Percentiles rank a stretch among this genome's conserved stretches.
Conservation (phyloP, 2,888 invertebrate species). For the Ennomos quercinarius region DNA sequence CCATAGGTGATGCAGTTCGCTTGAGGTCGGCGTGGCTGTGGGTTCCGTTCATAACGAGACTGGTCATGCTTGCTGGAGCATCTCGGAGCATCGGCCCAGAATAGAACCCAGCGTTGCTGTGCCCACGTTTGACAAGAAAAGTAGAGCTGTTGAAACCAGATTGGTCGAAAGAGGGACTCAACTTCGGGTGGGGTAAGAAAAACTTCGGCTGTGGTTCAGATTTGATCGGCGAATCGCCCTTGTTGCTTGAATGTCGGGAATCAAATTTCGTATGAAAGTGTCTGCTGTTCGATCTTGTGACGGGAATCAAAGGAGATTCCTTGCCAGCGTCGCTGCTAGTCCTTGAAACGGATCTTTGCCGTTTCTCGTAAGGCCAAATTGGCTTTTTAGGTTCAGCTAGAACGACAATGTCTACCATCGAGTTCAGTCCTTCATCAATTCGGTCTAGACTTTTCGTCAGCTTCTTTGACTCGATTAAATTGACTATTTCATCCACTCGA, state of each 20-base stretch:
- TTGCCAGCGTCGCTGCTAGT: constrained; percentile 72
- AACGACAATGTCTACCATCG: constrained; percentile 90
- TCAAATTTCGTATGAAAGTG: constrained; percentile 53
- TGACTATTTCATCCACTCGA: constrained; percentile 80
- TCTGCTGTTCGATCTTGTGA: constrained; percentile 66
- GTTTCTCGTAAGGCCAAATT: constrained; percentile 72
- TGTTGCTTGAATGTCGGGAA: constrained; percentile 54
- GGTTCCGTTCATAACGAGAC: constrained; percentile 74
- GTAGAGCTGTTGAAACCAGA: constrained; percentile 76
- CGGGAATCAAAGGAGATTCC: constrained; percentile 70
- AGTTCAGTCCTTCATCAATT: constrained; percentile 89
- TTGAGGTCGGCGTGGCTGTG: constrained; percentile 78
- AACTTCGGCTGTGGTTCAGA: constrained; percentile 70
- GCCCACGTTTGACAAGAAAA: constrained; percentile 87
- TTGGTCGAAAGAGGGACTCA: constrained; percentile 68
- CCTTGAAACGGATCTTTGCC: constrained; percentile 73
- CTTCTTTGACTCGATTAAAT: constrained; percentile 86
- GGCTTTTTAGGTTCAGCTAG: constrained; percentile 83
- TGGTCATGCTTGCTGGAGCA: constrained; percentile 80
- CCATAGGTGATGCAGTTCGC: constrained; percentile 72
- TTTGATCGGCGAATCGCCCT: constrained; percentile 61
- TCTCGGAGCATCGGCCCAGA: constrained; percentile 84
- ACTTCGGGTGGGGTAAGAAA: constrained; percentile 65
- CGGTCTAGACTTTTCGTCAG: constrained; percentile 92
- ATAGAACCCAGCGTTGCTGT: constrained; percentile 87